Base-by-base conservation (phyloP, 2,113 vertebrate species). In the Lutjanus erythropterus region DNA sequence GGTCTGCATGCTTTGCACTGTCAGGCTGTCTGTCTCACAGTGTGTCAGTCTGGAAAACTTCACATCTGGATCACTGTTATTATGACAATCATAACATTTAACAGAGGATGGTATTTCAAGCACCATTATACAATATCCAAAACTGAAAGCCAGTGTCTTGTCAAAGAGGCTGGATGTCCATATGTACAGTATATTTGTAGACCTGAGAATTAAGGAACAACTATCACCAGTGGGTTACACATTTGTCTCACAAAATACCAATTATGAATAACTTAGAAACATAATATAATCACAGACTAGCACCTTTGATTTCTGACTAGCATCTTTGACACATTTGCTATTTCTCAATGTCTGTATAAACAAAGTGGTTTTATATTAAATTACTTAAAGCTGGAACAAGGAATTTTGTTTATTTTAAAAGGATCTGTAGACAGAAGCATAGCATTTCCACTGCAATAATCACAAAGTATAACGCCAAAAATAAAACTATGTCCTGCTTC, bases 21-120 rank as follows among this genome's bases (percentile, higher is more conserved):
- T 86, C 85, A 81, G 78, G 81, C 71, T 87, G 78, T 82, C 71
- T 86, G 79, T 84, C 68, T 88, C 79, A 49, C 56, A 76, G 70
- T 79, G 64, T 81, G 82, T 77, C 88, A 79, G 81, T 69, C 58
- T 78, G 72, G 69, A 78, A 84, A 78, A 73, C 87, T 88, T 84
- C 71, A 87, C 61, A 78, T 87, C 83, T 83, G 81, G 80, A 89
- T 89, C 55, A 83, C 87, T 88, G 62, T 91, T 84, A 92, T 92
- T 91, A 91, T 86, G 78, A 73, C 50, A 79, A 81, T 82, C 76
- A 78, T 69, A 80, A 75, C 55, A 75, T 75, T 87, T 70, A 77
- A 73, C 71, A 46, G 68, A 62, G 9, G 35, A 44, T 61, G 55
- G 46, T 75, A 83, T 87, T 87, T 84, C 60, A 79, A 60, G 46